Evolutionary conservation across 1,140 invertebrate species (phyloP).

Genomic region (Diplogasteroides magnus): DNA sequence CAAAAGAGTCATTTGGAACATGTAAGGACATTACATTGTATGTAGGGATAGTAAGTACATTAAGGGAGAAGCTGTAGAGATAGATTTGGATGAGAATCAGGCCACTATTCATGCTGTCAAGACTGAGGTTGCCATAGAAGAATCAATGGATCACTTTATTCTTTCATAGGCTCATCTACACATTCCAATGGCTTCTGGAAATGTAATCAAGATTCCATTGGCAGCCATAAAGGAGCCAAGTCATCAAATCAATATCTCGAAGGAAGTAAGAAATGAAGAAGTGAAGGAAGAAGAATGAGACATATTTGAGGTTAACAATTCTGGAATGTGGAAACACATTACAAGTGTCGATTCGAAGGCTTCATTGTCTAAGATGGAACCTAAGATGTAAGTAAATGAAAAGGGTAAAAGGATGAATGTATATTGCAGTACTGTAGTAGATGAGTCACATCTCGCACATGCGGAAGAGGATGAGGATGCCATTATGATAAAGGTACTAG

Average conservation of each 20-base stretch:
- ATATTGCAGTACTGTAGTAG: not conserved
- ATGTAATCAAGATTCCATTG: constrained; percentile 82
- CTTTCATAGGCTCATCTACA: constrained; percentile 63
- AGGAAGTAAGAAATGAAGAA: constrained; percentile 76
- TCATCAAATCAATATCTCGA: constrained; percentile 75
- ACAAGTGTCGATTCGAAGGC: constrained; percentile 63
- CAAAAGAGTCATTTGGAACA: constrained; percentile 43
- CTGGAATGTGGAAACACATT: constrained; percentile 86
- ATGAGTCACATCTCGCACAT: constrained; percentile 35
- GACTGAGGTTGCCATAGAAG: constrained; percentile 35
- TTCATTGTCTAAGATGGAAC: constrained; percentile 24
- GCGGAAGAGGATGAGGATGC: constrained; percentile 54
- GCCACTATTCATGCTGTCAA: constrained; percentile 55
- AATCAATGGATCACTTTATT: not conserved
- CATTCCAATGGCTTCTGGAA: constrained; percentile 81
- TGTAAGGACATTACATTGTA: not conserved
- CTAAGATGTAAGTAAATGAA: constrained; percentile 2
- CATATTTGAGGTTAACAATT: constrained; percentile 49
- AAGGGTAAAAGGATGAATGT: not conserved
- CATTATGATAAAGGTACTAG: constrained; percentile 50
- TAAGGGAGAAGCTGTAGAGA: constrained; percentile 39
- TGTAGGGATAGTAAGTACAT: not conserved
- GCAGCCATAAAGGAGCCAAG: constrained; percentile 61
- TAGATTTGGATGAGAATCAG: constrained; percentile 51
- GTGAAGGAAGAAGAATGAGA: too few species aligned